Base-by-base conservation (phyloP, 2,888 invertebrate genomes). In the Amphipoea lucens region DNA sequence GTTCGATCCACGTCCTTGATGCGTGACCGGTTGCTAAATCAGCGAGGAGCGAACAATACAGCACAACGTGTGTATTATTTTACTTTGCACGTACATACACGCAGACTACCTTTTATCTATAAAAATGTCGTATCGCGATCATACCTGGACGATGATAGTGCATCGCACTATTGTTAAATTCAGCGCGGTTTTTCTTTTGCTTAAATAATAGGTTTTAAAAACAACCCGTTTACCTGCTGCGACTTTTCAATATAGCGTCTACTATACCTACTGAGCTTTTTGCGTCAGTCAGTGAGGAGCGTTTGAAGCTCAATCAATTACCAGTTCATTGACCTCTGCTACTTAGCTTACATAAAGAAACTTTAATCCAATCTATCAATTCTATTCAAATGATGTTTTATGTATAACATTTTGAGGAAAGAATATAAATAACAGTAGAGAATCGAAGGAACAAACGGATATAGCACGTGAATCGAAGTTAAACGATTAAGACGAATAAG, bases 1-100 rank as follows among this genome's bases (percentile, higher is more conserved):
- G 96, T 96, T 93, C 94, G 91, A 93, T 92, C 88, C 93, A 92
- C 95, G 96, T 96, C 96, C 96, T 96, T 96, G 96, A 92, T 92
- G 94, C 96, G 96, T 96, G 96, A 96, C 94, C 92, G 88, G 96
- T 86, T 90, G 92, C 90, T 92, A 90, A 94, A 96, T 92, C 88
- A 93, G 89, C 89, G 83, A 87, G 87, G 92, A 92, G 89, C 89
- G 84, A 87, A 90, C 92, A 91, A 91, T 93, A 92, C 94, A 89
- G 83, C 87, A 91, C 92, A 88, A 89, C 80, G 82, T 85, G 82
- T 86, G 85, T 93, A 94, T 94, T 92, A 92, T 90, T 91, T 93
- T 92, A 92, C 93, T 91, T 93, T 74, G 92, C 94, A 94, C 95
- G 94, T 94, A 93, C 89, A 89, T 94, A 93, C 90, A 90, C 81